A percentile compares a stretch with the other conserved stretches of the same genome.
Evolutionary conservation across 23 tunicate species (phyloP).

Genomic region (Diplosoma virens): DNA sequence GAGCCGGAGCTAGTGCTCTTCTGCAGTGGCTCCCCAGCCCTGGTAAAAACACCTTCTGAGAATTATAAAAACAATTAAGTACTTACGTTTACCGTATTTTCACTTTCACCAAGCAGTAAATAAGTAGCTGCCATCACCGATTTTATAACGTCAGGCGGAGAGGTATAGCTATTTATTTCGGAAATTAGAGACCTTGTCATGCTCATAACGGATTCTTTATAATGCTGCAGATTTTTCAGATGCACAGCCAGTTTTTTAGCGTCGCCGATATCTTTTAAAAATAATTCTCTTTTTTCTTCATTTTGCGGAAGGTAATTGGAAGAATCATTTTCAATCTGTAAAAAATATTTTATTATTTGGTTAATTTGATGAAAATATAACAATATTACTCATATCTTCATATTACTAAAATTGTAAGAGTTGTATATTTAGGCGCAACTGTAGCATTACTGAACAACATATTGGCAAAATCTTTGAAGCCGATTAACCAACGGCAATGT

Average conservation of each 20-base stretch:
- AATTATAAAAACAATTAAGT: no score
- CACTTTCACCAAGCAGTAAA: constrained; percentile 66
- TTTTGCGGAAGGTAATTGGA: constrained; percentile 29
- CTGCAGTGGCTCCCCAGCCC: no score
- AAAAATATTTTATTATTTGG: not conserved
- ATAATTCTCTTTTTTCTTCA: constrained; percentile 3
- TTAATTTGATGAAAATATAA: not conserved
- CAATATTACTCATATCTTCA: no score
- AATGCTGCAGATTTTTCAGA: constrained; percentile 40
- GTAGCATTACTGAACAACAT: no score
- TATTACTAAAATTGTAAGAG: no score
- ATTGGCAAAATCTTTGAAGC: no score
- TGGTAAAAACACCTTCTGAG: no score
- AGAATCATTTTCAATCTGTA: constrained; percentile 60
- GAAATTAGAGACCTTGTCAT: constrained; percentile 71
- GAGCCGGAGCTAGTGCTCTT: no score
- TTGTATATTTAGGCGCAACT: no score
- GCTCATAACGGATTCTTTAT: constrained; percentile 36
- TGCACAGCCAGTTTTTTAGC: constrained; percentile 36
- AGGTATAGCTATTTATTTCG: constrained; percentile 73
- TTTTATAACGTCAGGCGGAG: constrained; percentile 64
- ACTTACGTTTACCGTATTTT: constrained; percentile 58
- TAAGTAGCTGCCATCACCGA: constrained; percentile 72
- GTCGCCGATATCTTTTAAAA: constrained; percentile 37
- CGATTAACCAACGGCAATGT: no score